phyloP scores from a whole-genome alignment of 2,888 invertebrate species.

The Apoderus coryli region DNA sequence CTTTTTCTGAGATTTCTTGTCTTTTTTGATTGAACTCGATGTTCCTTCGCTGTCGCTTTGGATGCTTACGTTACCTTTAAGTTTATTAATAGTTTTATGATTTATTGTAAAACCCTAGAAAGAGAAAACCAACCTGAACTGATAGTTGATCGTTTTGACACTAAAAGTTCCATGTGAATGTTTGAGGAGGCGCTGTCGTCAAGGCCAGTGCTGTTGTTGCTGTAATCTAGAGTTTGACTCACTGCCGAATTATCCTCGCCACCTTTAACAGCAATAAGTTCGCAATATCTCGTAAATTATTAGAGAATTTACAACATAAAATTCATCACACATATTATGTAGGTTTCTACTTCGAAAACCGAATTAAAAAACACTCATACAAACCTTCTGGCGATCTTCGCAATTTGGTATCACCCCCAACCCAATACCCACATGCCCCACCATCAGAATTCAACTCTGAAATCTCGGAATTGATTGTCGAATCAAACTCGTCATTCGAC shows the following conservation, averaged over 20 bases:
- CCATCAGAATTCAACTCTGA: conserved; percentile 33
- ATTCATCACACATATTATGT: conserved; percentile 3
- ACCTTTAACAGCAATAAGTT: too few relatives aligned
- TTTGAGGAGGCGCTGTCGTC: conserved; percentile 40
- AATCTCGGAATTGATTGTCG: conserved; percentile 33
- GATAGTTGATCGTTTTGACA: conserved; percentile 40
- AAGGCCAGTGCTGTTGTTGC: conserved; percentile 35
- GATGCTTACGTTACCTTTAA: conserved; percentile 37
- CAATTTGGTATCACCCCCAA: conserved; percentile 49
- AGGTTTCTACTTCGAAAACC: too few relatives aligned
- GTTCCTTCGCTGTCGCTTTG: conserved; percentile 35
- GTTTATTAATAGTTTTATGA: too few relatives aligned
- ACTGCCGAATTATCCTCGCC: conserved; percentile 35
- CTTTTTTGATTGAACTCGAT: conserved; percentile 26
- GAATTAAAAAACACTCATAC: too few relatives aligned
- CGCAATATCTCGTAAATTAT: too few relatives aligned
- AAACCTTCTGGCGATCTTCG: conserved; percentile 63
- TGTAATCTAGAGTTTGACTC: conserved; percentile 36
- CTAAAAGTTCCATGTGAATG: conserved; percentile 38
- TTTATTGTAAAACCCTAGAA: too few relatives aligned
- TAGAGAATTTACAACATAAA: background rate
- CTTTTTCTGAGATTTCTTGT: conserved; percentile 16
- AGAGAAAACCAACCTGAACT: too few relatives aligned
- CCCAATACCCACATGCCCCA: conserved; percentile 48
- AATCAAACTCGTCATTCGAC: conserved; percentile 33